Percentiles rank a stretch among this genome's conserved stretches.
These are phyloP conservation scores for Orientallactaga sibirica DNA, from an alignment of 2,797 vertebrate species.

Conservation along the genomic window DNA sequence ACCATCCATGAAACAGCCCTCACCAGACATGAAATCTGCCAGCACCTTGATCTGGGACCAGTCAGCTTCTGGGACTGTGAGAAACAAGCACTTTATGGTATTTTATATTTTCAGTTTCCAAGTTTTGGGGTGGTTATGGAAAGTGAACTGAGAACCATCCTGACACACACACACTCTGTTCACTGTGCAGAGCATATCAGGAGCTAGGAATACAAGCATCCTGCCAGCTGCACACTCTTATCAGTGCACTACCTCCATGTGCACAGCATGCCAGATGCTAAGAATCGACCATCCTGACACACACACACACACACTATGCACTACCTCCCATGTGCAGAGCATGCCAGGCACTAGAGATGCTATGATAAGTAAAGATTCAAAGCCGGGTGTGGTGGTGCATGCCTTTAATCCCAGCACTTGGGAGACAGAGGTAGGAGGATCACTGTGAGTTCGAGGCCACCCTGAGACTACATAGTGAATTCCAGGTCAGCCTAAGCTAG, in stretches of 20 bases:
- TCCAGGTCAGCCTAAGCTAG: no score
- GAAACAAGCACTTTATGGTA: not conserved
- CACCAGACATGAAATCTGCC: not conserved
- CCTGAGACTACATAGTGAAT: no score
- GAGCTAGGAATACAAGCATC: not conserved
- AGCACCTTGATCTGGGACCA: not conserved
- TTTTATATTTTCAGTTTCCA: not conserved
- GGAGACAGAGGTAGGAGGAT: no score
- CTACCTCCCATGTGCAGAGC: not conserved
- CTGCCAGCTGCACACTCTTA: no score
- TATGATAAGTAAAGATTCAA: not conserved
- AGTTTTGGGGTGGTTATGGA: conserved; percentile 19
- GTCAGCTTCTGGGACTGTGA: not conserved
- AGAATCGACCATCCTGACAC: no score
- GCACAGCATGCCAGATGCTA: no score
- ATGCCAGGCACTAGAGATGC: not conserved
- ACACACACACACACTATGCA: no score
- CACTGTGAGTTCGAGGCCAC: no score
- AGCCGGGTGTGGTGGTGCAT: no score
- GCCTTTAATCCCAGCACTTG: no score
- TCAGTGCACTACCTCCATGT: no score
- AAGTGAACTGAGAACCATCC: not conserved
- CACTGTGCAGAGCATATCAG: not conserved
- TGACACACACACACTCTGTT: not conserved
- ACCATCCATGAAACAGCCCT: not conserved